phyloP scores from a whole-genome alignment of 2,888 invertebrate species.

The Harmothoe impar region DNA sequence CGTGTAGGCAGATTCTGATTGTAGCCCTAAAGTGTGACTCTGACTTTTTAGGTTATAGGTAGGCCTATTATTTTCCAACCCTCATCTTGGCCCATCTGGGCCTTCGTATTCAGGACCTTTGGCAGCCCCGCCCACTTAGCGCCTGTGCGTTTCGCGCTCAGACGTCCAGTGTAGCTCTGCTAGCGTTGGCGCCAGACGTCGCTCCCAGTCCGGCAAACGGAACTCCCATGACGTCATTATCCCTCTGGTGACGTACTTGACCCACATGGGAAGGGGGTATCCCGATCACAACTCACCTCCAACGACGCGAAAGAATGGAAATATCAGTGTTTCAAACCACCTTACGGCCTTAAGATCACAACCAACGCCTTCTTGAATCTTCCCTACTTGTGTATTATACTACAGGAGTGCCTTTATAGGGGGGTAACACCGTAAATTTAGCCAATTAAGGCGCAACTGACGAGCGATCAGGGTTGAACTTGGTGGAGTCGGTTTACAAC shows the following conservation, averaged over 20 bases:
- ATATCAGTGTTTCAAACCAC: not conserved
- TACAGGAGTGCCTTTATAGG: not conserved
- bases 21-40: too few species aligned
- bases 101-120: too few species aligned
- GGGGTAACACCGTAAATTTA: too few species aligned
- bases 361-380: not conserved
- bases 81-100: too few species aligned
- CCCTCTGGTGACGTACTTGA: conserved; percentile 1
- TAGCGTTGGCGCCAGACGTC: too few species aligned
- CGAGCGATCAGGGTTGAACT: not conserved
- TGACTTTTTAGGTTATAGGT: too few species aligned
- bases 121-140: too few species aligned
- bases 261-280: conserved; percentile 10
- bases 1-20: too few species aligned
- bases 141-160: too few species aligned
- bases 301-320: not conserved
- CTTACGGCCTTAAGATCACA: not conserved
- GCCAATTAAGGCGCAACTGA: not conserved
- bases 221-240: conserved; percentile 37
- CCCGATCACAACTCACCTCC: not conserved
- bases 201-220: not conserved
- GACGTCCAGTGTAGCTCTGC: too few species aligned
- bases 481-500: not conserved
- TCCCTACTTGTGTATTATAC: not conserved
- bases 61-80: too few species aligned